Evolutionary conservation across 2,888 invertebrate species (phyloP).

Genomic region (Epistrophella euchroma): DNA sequence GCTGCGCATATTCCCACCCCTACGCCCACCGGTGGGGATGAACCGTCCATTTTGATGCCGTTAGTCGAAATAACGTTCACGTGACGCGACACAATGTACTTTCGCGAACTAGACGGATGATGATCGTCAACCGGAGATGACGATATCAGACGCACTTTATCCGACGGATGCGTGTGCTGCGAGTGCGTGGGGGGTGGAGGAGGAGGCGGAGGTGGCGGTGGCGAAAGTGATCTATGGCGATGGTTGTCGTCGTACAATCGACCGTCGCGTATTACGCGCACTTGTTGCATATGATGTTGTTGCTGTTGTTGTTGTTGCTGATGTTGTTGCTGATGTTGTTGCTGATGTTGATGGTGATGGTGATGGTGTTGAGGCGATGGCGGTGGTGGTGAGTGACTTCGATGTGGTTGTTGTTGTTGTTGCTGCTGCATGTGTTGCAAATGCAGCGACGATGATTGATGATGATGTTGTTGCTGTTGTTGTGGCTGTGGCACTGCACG

Average conservation of each 20-base stretch:
- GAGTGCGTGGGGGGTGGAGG: conserved; percentile 71
- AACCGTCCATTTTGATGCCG: conserved; percentile 65
- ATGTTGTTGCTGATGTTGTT: conserved; percentile 74
- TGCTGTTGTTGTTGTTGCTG: conserved; percentile 73
- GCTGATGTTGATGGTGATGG: conserved; percentile 76
- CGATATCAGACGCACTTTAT: conserved; percentile 64
- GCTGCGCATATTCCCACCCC: conserved; percentile 54
- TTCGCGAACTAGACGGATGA: conserved; percentile 79
- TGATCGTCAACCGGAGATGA: conserved; percentile 68
- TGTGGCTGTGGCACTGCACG: conserved; percentile 78
- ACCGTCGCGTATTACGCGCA: conserved; percentile 84
- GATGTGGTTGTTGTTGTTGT: conserved; percentile 68
- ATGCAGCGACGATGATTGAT: conserved; percentile 70
- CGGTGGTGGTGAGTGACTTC: conserved; percentile 74
- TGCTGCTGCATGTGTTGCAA: conserved; percentile 56
- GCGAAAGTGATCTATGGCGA: conserved; percentile 67
- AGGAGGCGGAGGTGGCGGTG: conserved; percentile 61
- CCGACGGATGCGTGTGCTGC: conserved; percentile 66
- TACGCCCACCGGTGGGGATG: conserved; percentile 77
- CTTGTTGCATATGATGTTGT: conserved; percentile 79
- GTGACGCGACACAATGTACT: conserved; percentile 82
- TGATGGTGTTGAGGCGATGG: conserved; percentile 78
- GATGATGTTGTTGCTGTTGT: conserved; percentile 77
- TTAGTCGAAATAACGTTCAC: conserved; percentile 82
- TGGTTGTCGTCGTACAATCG: conserved; percentile 82